Evolutionary conservation across 2,113 vertebrate genomes (phyloP).

Genomic region (Oreochromis spilurus): DNA sequence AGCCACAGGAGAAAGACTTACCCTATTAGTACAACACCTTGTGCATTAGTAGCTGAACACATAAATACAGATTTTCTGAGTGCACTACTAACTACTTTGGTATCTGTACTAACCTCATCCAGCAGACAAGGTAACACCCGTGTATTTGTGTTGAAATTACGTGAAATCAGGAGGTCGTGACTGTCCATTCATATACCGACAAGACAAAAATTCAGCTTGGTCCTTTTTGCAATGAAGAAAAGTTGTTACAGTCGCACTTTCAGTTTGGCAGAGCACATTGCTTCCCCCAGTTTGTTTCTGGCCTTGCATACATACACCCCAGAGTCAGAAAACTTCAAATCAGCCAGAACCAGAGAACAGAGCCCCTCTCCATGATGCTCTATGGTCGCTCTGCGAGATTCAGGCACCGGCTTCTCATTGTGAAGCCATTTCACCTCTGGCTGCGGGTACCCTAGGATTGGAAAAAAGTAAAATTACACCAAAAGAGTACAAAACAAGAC

Average conservation of each 20-base stretch:
- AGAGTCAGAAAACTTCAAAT: constrained; percentile 58
- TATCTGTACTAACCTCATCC: background rate
- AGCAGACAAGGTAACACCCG: background rate
- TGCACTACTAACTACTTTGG: background rate
- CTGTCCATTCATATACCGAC: background rate
- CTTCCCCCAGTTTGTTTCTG: constrained; percentile 55
- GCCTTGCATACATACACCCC: constrained; percentile 73
- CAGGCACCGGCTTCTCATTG: constrained; percentile 36
- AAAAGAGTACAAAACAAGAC: background rate
- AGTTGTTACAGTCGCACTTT: constrained; percentile 16
- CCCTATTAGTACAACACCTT: background rate
- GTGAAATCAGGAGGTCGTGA: background rate
- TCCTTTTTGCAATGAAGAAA: background rate
- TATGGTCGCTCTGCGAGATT: constrained; percentile 33
- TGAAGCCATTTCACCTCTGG: constrained; percentile 74
- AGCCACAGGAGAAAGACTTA: background rate
- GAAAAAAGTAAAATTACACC: background rate
- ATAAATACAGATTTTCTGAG: background rate
- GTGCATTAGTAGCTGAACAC: background rate
- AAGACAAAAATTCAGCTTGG: background rate
- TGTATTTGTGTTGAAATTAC: background rate
- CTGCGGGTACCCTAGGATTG: constrained; percentile 67
- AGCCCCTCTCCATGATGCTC: constrained; percentile 61
- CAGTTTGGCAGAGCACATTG: constrained; percentile 52
- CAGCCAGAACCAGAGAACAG: constrained; percentile 64